phyloP scores from a whole-genome alignment of 2,113 vertebrate genomes.

The Archocentrus centrarchus region DNA sequence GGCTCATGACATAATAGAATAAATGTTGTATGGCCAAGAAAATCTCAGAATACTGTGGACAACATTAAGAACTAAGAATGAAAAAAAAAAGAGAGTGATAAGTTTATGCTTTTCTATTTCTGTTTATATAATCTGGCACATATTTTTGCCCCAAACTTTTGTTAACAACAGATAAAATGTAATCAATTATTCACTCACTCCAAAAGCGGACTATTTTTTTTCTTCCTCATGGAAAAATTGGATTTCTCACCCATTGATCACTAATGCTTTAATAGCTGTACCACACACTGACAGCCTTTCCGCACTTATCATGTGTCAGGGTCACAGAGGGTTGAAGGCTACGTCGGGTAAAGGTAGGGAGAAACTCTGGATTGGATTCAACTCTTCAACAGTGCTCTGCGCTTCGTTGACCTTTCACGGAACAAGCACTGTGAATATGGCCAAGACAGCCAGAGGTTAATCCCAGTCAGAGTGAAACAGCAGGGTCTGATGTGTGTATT shows the following conservation, averaged over 20 bases:
- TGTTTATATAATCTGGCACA: background rate
- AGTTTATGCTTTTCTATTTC: background rate
- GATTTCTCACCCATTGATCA: slow-evolving; percentile 23
- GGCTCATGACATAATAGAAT: background rate
- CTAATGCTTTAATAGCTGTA: slow-evolving; percentile 32
- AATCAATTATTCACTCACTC: background rate
- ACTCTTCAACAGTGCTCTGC: background rate
- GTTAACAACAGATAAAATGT: slow-evolving; percentile 13
- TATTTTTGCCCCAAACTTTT: background rate
- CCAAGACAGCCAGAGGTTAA: background rate
- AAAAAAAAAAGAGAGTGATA: background rate
- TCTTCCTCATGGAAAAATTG: slow-evolving; percentile 2
- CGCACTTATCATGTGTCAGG: background rate
- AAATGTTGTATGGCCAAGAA: background rate
- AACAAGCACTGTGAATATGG: background rate
- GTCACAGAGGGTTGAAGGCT: slow-evolving; percentile 8
- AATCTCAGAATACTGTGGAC: background rate
- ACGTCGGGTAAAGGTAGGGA: background rate
- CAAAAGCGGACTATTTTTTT: background rate
- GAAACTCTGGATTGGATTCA: background rate
- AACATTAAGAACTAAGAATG: background rate
- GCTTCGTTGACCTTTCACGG: background rate
- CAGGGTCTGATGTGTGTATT: background rate
- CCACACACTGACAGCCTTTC: background rate
- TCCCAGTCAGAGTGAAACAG: no score